A percentile compares a stretch with the other conserved stretches of the same genome.
phyloP scores from a whole-genome alignment of 2,113 vertebrate genomes.

The Callocephalon fimbriatum region DNA sequence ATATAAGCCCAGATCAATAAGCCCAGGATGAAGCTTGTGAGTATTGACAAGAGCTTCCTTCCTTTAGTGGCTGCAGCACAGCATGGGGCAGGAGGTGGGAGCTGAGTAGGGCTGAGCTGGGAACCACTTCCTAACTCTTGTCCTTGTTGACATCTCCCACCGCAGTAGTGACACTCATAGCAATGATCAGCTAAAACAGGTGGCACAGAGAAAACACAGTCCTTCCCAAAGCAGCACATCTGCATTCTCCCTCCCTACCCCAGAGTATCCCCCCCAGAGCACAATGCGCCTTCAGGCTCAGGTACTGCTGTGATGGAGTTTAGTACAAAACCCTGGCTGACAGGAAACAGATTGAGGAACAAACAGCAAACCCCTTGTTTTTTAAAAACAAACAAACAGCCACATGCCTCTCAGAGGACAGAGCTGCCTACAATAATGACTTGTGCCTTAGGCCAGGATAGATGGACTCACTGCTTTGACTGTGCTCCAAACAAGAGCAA shows the following conservation, averaged over 20 bases:
- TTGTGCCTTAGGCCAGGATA: not conserved
- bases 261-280: rapidly evolving
- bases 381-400: not conserved
- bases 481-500: not conserved
- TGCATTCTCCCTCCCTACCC: not conserved
- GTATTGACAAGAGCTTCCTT: not conserved
- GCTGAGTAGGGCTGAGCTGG: not conserved
- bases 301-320: not conserved
- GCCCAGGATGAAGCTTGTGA: not conserved
- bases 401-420: not conserved
- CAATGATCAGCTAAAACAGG: not conserved
- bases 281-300: not conserved
- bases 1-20: slow-evolving; percentile 6
- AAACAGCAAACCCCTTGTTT: not conserved
- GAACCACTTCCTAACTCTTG: not conserved
- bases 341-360: not conserved
- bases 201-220: not conserved
- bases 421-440: not conserved
- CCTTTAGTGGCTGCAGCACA: not conserved
- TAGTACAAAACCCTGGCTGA: not conserved
- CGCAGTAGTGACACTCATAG: not conserved
- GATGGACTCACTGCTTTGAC: not conserved
- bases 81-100: not conserved
- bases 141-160: not conserved
- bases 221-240: not conserved